Base-by-base conservation (phyloP, 2,888 invertebrate species). In the Drosophila buzzatii region DNA sequence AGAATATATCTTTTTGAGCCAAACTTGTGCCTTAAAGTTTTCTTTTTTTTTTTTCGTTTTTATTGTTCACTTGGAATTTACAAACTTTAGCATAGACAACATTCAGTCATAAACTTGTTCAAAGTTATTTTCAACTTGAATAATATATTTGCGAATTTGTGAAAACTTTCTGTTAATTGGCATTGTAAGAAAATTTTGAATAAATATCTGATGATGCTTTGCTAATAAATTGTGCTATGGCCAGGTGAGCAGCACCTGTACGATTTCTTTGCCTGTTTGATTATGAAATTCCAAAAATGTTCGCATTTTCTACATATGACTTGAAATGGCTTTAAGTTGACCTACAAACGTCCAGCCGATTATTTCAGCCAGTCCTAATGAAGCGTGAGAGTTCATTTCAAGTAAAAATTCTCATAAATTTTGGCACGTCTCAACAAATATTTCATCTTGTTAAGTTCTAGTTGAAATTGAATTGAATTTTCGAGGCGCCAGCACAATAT, bases 391-490 rank as follows among this genome's bases (percentile, higher is more conserved):
- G 63, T 55, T 64, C 42, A 56, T 64, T 63, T 58, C 53, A 31
- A 49, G 53, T 37, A 14, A 37, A 74, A 64, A 18, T 44, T 73
- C 77, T 65, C 64, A 73, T 63, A 73, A 77, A 76, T 77, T 77
- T 62, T 51, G 37, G 68, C 76, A 76, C 77, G 76, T 77, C 39
- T 49, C 61, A 33, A 42, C 35, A 71, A 67, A 71, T 63, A 76
- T 76, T 73, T 65, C 73, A 57, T 47, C 59, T 63, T 68, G 60
- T 39, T 63, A 65, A 73, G 59, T 65, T 77, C 69, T 69, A 63
- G 76, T 60, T 60, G 61, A 69, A 76, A 76, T 63, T 76, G 73
- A 76, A 76, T 69, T 76, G 73, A 56, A 60, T 65, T 64, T 62
- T 31, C 35, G 33, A 27, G 60, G 41, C 58, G 41, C 39, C 62